phyloP scores from a whole-genome alignment of 2,113 vertebrate species.

The Pteropus alecto region DNA sequence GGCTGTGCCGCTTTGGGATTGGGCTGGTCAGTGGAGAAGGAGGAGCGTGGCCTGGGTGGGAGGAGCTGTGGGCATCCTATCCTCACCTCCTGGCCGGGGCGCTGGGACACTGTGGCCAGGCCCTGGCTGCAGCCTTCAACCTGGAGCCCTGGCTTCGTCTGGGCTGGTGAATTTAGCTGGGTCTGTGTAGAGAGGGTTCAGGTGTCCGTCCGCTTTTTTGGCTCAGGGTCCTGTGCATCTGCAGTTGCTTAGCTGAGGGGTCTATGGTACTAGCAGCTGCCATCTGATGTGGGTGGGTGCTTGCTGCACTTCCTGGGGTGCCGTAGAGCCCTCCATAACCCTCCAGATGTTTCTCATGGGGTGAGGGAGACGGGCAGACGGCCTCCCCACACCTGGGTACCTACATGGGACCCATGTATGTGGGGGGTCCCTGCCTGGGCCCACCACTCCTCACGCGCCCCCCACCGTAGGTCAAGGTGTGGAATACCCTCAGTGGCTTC shows the following conservation, averaged over 20 bases:
- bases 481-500: constrained; percentile 94
- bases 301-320: neutral
- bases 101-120: neutral
- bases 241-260: rapidly evolving
- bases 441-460: rapidly evolving
- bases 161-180: rapidly evolving
- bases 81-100: neutral
- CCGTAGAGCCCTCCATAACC: rapidly evolving
- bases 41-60: neutral
- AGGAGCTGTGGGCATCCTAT: neutral
- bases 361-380: neutral
- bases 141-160: rapidly evolving
- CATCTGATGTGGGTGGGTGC: rapidly evolving
- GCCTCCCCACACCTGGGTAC: too few species aligned
- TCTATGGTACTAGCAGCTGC: neutral
- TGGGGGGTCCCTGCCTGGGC: neutral
- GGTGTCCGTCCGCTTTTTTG: neutral
- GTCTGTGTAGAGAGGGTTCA: neutral
- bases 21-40: rapidly evolving
- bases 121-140: neutral
- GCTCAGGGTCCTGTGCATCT: rapidly evolving
- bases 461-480: constrained; percentile 92
- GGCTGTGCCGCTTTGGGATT: constrained; percentile 49
- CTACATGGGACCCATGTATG: neutral
- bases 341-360: neutral